Conservation (phyloP, 2,888 invertebrate genomes). For the Enchytraeus crypticus region DNA sequence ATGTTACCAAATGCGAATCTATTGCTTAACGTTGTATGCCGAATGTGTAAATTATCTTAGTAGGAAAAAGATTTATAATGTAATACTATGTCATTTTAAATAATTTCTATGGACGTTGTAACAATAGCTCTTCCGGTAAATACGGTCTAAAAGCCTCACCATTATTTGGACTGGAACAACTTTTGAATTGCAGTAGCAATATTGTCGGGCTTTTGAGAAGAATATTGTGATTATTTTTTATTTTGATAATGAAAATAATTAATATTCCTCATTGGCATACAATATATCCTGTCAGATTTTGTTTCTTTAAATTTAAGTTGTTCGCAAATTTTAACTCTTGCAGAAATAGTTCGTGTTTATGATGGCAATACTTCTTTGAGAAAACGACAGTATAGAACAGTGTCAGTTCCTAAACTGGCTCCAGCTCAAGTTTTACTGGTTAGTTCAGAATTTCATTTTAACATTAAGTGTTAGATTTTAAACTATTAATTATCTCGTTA, state of each 20-base stretch:
- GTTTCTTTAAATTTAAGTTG: background rate
- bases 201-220: background rate
- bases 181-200: background rate
- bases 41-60: no score
- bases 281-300: background rate
- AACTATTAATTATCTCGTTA: no score
- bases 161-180: no score
- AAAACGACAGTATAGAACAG: slow-evolving; percentile 80
- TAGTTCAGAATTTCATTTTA: no score
- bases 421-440: slow-evolving; percentile 79
- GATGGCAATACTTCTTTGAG: slow-evolving; percentile 93
- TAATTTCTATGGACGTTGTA: no score
- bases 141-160: no score
- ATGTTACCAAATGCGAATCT: no score
- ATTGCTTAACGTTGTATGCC: no score
- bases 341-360: slow-evolving; percentile 67
- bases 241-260: background rate
- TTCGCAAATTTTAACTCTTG: slow-evolving; percentile 9
- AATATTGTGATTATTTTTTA: background rate
- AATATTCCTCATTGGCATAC: background rate
- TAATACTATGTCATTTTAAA: no score
- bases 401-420: slow-evolving; percentile 80
- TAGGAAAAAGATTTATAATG: no score
- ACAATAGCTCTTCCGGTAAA: no score
- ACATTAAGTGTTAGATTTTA: no score